Conservation (phyloP, 2,113 vertebrate genomes). For the Lonchura striata region DNA sequence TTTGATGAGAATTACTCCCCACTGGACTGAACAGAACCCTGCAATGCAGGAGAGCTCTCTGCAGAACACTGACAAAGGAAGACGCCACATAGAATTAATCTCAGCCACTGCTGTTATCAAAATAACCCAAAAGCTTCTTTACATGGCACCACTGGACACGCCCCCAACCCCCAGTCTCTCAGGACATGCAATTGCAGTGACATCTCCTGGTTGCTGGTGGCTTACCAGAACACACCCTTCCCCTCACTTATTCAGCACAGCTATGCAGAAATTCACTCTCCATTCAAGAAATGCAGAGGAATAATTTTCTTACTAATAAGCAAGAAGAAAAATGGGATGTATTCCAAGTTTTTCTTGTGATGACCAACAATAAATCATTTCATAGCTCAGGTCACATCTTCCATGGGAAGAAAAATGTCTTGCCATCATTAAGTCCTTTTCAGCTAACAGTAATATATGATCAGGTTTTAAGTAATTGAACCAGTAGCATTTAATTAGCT, state of each 20-base stretch:
- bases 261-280: background rate
- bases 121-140: background rate
- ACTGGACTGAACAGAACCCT: background rate
- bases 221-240: background rate
- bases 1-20: background rate
- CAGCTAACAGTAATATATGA: conserved; percentile 39
- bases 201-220: background rate
- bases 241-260: background rate
- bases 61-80: background rate
- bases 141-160: background rate
- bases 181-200: background rate
- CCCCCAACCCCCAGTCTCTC: background rate
- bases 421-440: conserved; percentile 60
- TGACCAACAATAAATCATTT: conserved; percentile 59
- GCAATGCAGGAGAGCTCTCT: background rate
- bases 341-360: conserved; percentile 40
- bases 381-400: conserved; percentile 17
- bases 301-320: background rate
- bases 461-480: conserved; percentile 64
- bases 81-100: background rate
- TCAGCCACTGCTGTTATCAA: background rate
- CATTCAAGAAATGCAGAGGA: background rate
- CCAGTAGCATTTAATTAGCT: conserved; percentile 64
- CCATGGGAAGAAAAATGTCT: conserved; percentile 22
- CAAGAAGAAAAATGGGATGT: conserved; percentile 27